Evolutionary conservation across 1,140 invertebrate species (phyloP), one percentile per base, ranked within the genome.

Genomic region (Zaprionus vittiger): DNA sequence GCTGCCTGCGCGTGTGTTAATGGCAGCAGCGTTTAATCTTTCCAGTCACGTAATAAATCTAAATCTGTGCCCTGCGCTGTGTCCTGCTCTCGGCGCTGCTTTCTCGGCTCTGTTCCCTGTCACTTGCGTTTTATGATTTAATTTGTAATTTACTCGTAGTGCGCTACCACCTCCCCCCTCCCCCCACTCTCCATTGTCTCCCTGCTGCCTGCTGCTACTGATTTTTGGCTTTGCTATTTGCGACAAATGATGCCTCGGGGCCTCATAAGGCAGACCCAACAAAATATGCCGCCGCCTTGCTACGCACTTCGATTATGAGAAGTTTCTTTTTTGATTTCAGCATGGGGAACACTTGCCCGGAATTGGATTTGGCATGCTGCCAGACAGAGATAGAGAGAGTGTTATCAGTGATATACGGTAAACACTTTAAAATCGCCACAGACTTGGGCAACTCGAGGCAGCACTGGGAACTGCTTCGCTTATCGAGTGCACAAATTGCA

Each of bases 61-160:
- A 90, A 90, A 90, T 90, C 85, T 90, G 81, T 90, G 79, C 86
- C 74, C 85, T 91, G 86, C 69, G 78, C 85, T 47, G 38, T 41
- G 15, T 14, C 4, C 34, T 37, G 34, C 34, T 37, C 26, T 28
- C 26, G 26, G 34, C 34, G 34, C 34, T 37, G 37, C 37, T n/a
- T 14, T 90, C 85, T 85, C 79, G 82, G 77, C 82, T 72, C 85
- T 91, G 86, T 66, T 78, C 85, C 77, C 85, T 90, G 85, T 90
- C 85, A 90, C 85, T 90, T 90, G 86, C 85, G 85, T 91, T 90
- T 90, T 90, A 90, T 90, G 85, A 90, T 90, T 90, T 90, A 90
- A 90, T 90, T 90, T 90, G 85, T 90, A 90, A 90, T 90, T 90
- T 90, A 90, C 84, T 89, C 84, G 81, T 59, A 84, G 84, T 70